These are phyloP conservation scores for Macrophya annulata DNA, from an alignment of 2,888 invertebrate genomes.

Conservation along the genomic window DNA sequence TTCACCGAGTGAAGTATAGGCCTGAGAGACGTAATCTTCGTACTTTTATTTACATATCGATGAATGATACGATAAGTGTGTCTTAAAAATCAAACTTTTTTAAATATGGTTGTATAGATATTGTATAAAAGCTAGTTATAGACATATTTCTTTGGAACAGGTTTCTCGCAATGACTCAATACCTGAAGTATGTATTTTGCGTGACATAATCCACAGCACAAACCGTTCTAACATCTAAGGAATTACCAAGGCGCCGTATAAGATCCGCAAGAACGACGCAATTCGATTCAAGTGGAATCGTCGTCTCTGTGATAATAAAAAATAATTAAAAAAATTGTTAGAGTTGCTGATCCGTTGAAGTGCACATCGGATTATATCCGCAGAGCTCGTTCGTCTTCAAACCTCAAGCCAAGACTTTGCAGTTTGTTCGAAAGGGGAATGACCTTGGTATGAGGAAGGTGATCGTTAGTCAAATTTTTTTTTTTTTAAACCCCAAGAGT, in stretches of 20 bases:
- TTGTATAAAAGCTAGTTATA: not conserved
- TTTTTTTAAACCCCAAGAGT: not conserved
- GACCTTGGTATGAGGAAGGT: slow-evolving; percentile 39
- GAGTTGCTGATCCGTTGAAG: slow-evolving; percentile 30
- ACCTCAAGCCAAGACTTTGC: not conserved
- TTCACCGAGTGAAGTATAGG: not conserved
- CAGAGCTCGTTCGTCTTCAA: not conserved
- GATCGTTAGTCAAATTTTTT: slow-evolving; percentile 40
- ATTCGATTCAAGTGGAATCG: slow-evolving; percentile 28
- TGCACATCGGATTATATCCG: slow-evolving; percentile 23
- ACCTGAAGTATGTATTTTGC: not conserved
- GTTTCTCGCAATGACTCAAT: slow-evolving; percentile 30
- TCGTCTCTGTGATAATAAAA: not conserved
- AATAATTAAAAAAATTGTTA: not conserved
- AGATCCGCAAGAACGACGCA: slow-evolving; percentile 4
- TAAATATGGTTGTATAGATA: not conserved
- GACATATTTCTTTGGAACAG: not conserved
- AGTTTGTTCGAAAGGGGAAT: slow-evolving; percentile 22
- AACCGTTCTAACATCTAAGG: not conserved
- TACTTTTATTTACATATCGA: not conserved
- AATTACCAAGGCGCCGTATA: slow-evolving; percentile 16
- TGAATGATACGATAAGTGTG: not conserved
- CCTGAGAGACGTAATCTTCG: too few relatives aligned
- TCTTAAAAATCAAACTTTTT: not conserved
- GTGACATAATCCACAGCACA: slow-evolving; percentile 22